phyloP scores from a whole-genome alignment of 2,113 vertebrate genomes.

The Leiothrix lutea region DNA sequence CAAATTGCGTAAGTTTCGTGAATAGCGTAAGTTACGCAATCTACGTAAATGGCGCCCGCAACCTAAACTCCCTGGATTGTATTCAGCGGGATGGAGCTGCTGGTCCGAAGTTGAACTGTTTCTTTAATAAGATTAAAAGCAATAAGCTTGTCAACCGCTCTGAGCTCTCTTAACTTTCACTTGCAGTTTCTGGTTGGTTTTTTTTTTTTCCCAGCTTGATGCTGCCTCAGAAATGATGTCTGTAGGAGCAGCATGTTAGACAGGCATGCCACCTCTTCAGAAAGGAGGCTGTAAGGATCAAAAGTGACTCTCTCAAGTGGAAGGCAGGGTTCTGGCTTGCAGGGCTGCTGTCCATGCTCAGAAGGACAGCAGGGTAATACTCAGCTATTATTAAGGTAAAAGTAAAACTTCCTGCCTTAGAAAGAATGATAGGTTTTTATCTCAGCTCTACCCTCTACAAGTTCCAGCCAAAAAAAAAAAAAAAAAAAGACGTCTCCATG shows the following conservation, averaged over 20 bases:
- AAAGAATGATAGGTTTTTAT: background rate
- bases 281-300: background rate
- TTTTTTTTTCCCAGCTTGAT: background rate
- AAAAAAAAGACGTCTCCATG: background rate
- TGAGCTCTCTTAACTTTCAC: background rate
- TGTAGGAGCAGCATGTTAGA: background rate
- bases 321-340: background rate
- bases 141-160: background rate
- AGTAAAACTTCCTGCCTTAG: background rate
- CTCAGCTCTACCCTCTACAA: background rate
- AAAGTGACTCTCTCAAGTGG: background rate
- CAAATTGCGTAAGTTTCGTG: too few species aligned
- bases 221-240: background rate
- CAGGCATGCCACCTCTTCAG: background rate
- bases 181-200: background rate
- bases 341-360: background rate
- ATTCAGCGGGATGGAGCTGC: too few species aligned
- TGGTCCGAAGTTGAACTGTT: too few species aligned
- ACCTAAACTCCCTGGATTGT: too few species aligned
- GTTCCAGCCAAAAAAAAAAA: background rate
- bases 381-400: background rate
- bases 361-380: background rate
- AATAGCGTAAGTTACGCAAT: too few species aligned
- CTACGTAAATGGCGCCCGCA: too few species aligned
- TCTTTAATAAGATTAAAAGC: too few species aligned